A percentile compares a stretch with the other conserved stretches of the same genome.
Evolutionary conservation across 1,140 invertebrate species (phyloP).

Genomic region (Anagrus nilaparvatae): DNA sequence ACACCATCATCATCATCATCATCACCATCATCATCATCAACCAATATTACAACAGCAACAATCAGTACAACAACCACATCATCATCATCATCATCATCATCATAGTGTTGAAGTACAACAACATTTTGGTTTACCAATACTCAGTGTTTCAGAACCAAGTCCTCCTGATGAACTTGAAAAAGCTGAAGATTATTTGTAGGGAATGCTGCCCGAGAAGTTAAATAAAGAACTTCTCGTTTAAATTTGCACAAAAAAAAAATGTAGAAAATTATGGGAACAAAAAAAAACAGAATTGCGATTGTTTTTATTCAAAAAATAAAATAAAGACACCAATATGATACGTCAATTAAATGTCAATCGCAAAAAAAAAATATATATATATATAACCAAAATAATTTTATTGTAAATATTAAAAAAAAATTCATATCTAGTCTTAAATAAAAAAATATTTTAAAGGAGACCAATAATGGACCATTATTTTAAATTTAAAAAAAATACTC

Average conservation of each 20-base stretch:
- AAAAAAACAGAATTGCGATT: too few species aligned
- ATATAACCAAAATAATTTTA: too few species aligned
- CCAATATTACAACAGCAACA: too few species aligned
- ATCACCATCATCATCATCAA: not conserved
- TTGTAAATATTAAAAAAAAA: too few species aligned
- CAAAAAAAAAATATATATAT: too few species aligned
- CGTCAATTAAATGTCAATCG: too few species aligned
- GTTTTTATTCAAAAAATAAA: too few species aligned
- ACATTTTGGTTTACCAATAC: constrained; percentile 60
- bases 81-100: not conserved
- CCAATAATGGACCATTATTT: too few species aligned
- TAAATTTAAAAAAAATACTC: too few species aligned
- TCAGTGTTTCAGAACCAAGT: constrained; percentile 67
- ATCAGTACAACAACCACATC: not conserved
- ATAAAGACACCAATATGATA: too few species aligned
- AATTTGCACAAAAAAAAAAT: constrained; percentile 9
- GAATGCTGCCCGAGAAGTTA: constrained; percentile 39
- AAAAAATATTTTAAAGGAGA: too few species aligned
- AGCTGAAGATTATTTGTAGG: constrained; percentile 40
- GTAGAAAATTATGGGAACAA: constrained; percentile 7
- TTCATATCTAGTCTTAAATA: too few species aligned
- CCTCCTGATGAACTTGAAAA: constrained; percentile 57
- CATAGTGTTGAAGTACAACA: constrained; percentile 36
- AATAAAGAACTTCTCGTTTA: constrained; percentile 39
- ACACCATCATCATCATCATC: constrained; percentile 1